phyloP scores from a whole-genome alignment of 2,113 vertebrate genomes.

The Sylvietta virens region DNA sequence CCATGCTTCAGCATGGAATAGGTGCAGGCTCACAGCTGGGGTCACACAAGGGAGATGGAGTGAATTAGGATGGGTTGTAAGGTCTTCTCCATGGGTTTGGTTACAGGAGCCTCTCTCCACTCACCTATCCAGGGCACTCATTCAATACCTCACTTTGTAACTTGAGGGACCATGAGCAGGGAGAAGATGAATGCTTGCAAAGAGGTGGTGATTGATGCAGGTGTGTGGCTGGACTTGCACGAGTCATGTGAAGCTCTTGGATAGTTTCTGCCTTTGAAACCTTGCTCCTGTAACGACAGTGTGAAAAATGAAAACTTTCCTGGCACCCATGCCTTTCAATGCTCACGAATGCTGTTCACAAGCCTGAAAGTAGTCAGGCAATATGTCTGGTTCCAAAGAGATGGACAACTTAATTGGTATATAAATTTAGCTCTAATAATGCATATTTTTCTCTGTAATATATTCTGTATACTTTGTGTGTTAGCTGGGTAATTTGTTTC shows the following conservation, averaged over 20 bases:
- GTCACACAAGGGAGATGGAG: neutral
- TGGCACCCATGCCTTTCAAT: neutral
- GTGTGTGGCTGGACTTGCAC: neutral
- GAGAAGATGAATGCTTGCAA: neutral
- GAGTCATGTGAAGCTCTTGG: neutral
- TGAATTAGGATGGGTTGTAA: neutral
- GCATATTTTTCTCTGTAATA: neutral
- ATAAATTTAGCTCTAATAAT: constrained; percentile 46
- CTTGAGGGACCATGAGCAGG: neutral
- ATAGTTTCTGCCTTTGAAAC: neutral
- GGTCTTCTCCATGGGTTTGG: neutral
- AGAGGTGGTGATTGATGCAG: neutral
- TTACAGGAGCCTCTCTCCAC: neutral
- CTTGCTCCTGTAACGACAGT: neutral
- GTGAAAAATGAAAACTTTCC: neutral
- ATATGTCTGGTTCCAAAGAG: constrained; percentile 36
- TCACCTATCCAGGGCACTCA: neutral
- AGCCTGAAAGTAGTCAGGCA: neutral
- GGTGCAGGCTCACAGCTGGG: neutral
- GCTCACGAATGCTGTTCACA: neutral
- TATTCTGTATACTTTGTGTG: neutral
- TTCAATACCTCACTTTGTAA: neutral
- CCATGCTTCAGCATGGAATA: neutral
- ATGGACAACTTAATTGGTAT: constrained; percentile 45
- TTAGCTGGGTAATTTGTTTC: constrained; percentile 32